Evolutionary conservation across 1,140 invertebrate species (phyloP), one percentile per base, ranked within the genome.

Genomic region (Trichonephila clavata): DNA sequence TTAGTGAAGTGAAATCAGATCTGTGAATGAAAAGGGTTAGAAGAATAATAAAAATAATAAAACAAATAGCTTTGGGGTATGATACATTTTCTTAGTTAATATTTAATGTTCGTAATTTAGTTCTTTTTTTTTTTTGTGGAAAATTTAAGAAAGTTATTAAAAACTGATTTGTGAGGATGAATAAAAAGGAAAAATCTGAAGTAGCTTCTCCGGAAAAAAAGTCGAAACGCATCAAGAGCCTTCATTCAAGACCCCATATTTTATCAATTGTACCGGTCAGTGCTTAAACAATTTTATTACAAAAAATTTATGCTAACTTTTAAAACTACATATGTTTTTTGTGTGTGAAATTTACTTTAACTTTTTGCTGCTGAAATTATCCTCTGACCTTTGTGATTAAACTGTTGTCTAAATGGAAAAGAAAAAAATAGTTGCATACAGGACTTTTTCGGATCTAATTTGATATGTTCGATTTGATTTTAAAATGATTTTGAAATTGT

Each of bases 181-280:
- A 81, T 50, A 93, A 93, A 61, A 93, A 88, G 50, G 86, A 87
- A 21, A 93, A 93, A 27, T 0, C 20, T 0, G 92, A 93, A 39
- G n/a, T 81, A 6, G 86, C 32, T 59, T 16, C 93, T 14, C 32
- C 87, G 5, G 93, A 94, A 60, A 94, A 94, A 20, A 94, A 94
- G 61, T 50, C 60, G 13, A 94, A 94, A 59, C 71, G 93, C 21
- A 21, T 94, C 21, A 94, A 94, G 86, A 94, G 77, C 57, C 87
- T 86, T 71, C 77, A 94, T 86, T n/a, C 88, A 68, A 90, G 88
- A 27, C 87, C 87, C 18, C 68, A 90, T 90, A 86, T 86, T 59
- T 24, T 90, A 80, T 80, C 84, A 7, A 86, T 93, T 59, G 24
- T 86, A 18, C 71, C 92, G 32, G 92, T 93, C 50, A 87, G 60